These are phyloP conservation scores for Caenorhabditis zanzibari DNA, from an alignment of 2,888 invertebrate species.

Conservation along the genomic window DNA sequence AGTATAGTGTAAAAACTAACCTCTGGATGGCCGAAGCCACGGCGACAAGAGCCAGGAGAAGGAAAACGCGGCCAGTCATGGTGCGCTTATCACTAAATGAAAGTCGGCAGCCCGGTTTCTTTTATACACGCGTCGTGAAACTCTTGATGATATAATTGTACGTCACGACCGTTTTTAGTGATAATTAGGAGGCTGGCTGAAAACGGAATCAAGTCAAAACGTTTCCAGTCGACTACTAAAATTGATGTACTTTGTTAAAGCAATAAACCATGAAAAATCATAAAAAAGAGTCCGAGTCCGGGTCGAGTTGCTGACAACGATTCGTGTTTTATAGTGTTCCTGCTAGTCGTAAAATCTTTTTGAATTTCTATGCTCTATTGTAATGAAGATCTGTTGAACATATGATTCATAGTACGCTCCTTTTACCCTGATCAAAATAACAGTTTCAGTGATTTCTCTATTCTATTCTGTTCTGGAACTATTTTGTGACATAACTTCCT, in stretches of 20 bases:
- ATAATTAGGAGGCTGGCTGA: slow-evolving; percentile 49
- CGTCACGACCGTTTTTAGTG: slow-evolving; percentile 57
- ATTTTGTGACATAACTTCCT: neutral
- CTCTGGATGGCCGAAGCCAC: slow-evolving; percentile 60
- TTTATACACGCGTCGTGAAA: slow-evolving; percentile 46
- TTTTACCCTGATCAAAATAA: slow-evolving; percentile 46
- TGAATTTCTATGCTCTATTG: slow-evolving; percentile 12
- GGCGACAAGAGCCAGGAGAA: slow-evolving; percentile 66
- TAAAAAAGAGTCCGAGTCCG: slow-evolving; percentile 37
- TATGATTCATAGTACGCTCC: slow-evolving; percentile 21
- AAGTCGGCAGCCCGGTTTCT: slow-evolving; percentile 43
- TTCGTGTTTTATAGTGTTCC: slow-evolving; percentile 36
- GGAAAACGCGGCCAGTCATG: slow-evolving; percentile 64
- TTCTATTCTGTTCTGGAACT: neutral
- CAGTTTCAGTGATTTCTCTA: slow-evolving; percentile 17
- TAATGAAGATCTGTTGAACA: neutral
- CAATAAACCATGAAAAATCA: slow-evolving; percentile 14
- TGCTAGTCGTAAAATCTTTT: slow-evolving; percentile 21
- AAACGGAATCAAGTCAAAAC: slow-evolving; percentile 46
- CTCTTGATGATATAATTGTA: slow-evolving; percentile 58
- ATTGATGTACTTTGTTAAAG: slow-evolving; percentile 33
- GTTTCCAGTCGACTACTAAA: slow-evolving; percentile 29
- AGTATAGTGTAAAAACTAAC: slow-evolving; percentile 26
- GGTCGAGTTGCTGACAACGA: slow-evolving; percentile 26
- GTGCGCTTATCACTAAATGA: slow-evolving; percentile 59